A percentile compares a stretch with the other conserved stretches of the same genome.
These are phyloP conservation scores for Phalacrocorax carbo DNA, from an alignment of 2,113 vertebrate genomes.

Conservation along the genomic window DNA sequence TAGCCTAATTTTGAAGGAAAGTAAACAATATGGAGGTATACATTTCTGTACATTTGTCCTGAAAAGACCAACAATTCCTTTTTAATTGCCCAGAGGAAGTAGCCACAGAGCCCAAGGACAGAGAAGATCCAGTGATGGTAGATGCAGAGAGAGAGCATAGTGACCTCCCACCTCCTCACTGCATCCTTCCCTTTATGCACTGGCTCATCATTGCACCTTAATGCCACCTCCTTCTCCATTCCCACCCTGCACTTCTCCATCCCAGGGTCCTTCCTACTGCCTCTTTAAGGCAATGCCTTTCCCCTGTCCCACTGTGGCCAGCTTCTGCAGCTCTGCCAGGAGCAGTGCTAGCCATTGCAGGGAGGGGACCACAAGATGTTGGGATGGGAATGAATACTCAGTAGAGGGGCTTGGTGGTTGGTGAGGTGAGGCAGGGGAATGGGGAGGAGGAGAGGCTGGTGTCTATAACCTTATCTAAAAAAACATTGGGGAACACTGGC, in stretches of 20 bases:
- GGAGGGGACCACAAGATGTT: background rate
- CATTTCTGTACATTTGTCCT: background rate
- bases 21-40: background rate
- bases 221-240: background rate
- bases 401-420: background rate
- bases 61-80: background rate
- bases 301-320: background rate
- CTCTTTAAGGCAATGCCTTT: background rate
- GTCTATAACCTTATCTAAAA: background rate
- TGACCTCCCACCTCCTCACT: background rate
- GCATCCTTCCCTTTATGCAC: background rate
- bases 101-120: background rate
- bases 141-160: background rate
- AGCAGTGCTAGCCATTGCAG: background rate
- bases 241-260: background rate
- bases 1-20: background rate
- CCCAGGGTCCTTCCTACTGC: background rate
- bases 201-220: background rate
- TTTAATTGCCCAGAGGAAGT: background rate
- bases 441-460: background rate
- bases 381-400: background rate
- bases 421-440: background rate
- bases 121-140: background rate
- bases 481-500: background rate
- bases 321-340: background rate